A percentile compares a stretch with the other conserved stretches of the same genome.
Conservation (phyloP, 2,797 vertebrate species). For the Parotocinclus haroldoi region DNA sequence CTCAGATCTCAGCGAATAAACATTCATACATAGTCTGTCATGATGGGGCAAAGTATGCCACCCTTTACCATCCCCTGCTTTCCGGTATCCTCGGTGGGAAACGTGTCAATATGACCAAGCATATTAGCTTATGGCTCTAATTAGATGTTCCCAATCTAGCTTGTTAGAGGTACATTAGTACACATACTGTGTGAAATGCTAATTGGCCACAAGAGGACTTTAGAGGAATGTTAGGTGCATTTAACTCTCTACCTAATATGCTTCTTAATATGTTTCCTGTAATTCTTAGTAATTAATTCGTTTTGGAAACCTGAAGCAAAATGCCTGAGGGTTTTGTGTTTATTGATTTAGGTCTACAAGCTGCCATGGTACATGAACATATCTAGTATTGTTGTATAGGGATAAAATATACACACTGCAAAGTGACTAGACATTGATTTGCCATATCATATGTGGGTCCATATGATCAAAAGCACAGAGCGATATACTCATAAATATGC, state of each 20-base stretch:
- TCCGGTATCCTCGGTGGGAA: conserved; percentile 59
- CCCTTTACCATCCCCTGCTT: conserved; percentile 42
- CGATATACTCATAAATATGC: conserved; percentile 43
- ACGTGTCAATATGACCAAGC: conserved; percentile 72
- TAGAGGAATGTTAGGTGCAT: conserved; percentile 78
- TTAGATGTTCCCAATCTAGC: conserved; percentile 92
- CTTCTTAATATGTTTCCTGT: conserved; percentile 43
- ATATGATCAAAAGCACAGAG: conserved; percentile 29
- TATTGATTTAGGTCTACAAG: conserved; percentile 45
- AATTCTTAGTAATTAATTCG: conserved; percentile 38
- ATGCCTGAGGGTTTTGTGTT: conserved; percentile 38
- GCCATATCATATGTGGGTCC: conserved; percentile 38
- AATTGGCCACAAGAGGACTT: conserved; percentile 89
- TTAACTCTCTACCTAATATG: conserved; percentile 48
- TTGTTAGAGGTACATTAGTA: conserved; percentile 82
- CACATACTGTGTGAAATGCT: conserved; percentile 86
- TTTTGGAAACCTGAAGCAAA: conserved; percentile 41
- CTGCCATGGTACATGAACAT: conserved; percentile 28
- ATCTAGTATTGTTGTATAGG: conserved; percentile 33
- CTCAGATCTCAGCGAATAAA: conserved; percentile 34
- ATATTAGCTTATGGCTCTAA: conserved; percentile 91
- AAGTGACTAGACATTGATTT: conserved; percentile 53
- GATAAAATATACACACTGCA: conserved; percentile 41
- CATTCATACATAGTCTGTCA: conserved; percentile 33
- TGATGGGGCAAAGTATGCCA: conserved; percentile 12